These are phyloP conservation scores for Lycopodina hypogea DNA, from an alignment of 37 sponge, comb jelly and placozoan species.

Conservation along the genomic window DNA sequence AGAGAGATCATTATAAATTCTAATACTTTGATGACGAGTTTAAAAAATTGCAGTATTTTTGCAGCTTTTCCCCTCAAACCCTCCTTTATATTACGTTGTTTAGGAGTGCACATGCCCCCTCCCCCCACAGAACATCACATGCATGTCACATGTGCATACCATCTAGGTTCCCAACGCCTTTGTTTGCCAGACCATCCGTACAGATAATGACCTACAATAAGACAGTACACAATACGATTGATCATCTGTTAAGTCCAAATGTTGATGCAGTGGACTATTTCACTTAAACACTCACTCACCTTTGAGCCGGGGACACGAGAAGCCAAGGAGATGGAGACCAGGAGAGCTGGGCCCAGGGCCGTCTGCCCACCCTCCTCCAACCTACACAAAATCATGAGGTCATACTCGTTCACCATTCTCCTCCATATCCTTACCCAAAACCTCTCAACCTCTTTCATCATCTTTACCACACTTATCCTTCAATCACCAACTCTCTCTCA, in stretches of 20 bases:
- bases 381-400: constrained; percentile 15
- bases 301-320: constrained; percentile 71
- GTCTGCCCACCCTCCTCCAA: constrained; percentile 85
- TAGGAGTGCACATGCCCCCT: too few relatives aligned
- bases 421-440: neutral
- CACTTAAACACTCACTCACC: constrained; percentile 37
- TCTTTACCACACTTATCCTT: neutral
- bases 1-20: too few relatives aligned
- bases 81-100: too few relatives aligned
- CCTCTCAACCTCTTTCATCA: neutral
- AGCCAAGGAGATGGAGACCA: constrained; percentile 68
- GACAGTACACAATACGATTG: neutral
- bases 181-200: constrained; percentile 89
- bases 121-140: too few relatives aligned
- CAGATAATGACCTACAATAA: constrained; percentile 81
- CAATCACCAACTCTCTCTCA: neutral
- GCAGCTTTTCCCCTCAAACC: too few relatives aligned
- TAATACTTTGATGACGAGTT: too few relatives aligned
- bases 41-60: too few relatives aligned
- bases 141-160: constrained; percentile 36
- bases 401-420: neutral
- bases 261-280: neutral
- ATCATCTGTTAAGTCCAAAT: neutral
- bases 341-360: constrained; percentile 81
- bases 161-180: constrained; percentile 79